Conservation (phyloP, 2,113 vertebrate species). For the Abramis brama region DNA sequence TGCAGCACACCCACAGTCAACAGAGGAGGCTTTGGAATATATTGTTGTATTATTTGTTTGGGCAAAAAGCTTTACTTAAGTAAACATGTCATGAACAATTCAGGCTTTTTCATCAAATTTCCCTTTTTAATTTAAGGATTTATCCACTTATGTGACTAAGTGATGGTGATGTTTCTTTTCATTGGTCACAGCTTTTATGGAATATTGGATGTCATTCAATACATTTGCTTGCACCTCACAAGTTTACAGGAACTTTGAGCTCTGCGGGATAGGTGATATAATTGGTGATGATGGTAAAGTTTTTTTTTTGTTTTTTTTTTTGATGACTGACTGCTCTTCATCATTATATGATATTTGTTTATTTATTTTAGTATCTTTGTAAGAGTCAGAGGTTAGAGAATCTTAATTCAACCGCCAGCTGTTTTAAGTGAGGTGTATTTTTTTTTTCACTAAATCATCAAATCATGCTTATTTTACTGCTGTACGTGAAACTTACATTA, state of each 20-base stretch:
- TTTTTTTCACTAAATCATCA: not conserved
- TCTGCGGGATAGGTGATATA: not conserved
- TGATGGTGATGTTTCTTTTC: not conserved
- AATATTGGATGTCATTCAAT: not conserved
- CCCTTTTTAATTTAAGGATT: not conserved
- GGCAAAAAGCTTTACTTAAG: not conserved
- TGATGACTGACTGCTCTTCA: no score
- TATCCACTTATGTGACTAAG: not conserved
- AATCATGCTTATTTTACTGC: slow-evolving; percentile 10
- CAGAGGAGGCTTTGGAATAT: slow-evolving; percentile 4
- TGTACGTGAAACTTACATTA: not conserved
- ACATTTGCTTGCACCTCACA: not conserved
- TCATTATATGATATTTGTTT: not conserved
- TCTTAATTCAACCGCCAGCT: not conserved
- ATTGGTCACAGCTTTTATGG: not conserved
- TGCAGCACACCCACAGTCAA: slow-evolving; percentile 25
- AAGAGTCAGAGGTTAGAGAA: not conserved
- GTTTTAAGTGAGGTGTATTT: not conserved
- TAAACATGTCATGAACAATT: not conserved
- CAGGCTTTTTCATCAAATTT: not conserved
- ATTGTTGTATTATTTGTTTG: slow-evolving; percentile 14
- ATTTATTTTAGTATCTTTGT: not conserved
- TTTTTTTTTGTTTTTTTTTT: not conserved
- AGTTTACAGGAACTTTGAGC: not conserved
- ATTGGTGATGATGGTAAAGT: not conserved